Conservation (phyloP, 2,888 invertebrate genomes). For the Drosophila imparisetae region DNA sequence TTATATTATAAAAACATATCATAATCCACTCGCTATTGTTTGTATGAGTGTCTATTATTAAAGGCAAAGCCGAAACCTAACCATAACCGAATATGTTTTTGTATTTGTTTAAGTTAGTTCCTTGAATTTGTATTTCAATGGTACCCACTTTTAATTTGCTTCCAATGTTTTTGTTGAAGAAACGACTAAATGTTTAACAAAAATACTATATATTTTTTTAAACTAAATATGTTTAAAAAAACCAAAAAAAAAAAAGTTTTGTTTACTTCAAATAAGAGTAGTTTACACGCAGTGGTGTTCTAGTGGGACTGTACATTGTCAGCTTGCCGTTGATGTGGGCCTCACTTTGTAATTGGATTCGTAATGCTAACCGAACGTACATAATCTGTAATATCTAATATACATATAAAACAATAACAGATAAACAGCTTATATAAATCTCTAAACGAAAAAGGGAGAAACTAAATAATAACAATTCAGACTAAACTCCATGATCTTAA, state of each 20-base stretch:
- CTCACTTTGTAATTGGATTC: conserved; percentile 84
- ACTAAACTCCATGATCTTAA: conserved; percentile 70
- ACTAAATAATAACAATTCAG: conserved; percentile 61
- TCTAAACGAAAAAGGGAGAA: conserved; percentile 19
- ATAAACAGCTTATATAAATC: conserved; percentile 41
- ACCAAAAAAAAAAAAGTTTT: conserved; percentile 56
- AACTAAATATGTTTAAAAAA: conserved; percentile 37
- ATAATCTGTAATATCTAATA: conserved; percentile 57
- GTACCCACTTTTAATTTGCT: conserved; percentile 66
- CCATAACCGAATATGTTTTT: conserved; percentile 35
- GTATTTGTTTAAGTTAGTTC: conserved; percentile 42
- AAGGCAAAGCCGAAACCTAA: conserved; percentile 42
- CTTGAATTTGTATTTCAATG: conserved; percentile 61
- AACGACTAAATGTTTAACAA: conserved; percentile 39
- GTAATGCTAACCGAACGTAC: conserved; percentile 73
- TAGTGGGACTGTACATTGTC: conserved; percentile 86
- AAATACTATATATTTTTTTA: conserved; percentile 30
- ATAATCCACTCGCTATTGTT: conserved; percentile 78
- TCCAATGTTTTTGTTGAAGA: conserved; percentile 62
- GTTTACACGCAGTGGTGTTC: conserved; percentile 85
- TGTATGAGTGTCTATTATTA: conserved; percentile 65
- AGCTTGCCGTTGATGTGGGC: conserved; percentile 90
- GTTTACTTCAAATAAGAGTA: conserved; percentile 85
- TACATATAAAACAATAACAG: conserved; percentile 41
- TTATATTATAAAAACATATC: conserved; percentile 45